Evolutionary conservation across 2,113 vertebrate species (phyloP), one percentile per base, ranked within the genome.

Genomic region (Psophia crepitans): DNA sequence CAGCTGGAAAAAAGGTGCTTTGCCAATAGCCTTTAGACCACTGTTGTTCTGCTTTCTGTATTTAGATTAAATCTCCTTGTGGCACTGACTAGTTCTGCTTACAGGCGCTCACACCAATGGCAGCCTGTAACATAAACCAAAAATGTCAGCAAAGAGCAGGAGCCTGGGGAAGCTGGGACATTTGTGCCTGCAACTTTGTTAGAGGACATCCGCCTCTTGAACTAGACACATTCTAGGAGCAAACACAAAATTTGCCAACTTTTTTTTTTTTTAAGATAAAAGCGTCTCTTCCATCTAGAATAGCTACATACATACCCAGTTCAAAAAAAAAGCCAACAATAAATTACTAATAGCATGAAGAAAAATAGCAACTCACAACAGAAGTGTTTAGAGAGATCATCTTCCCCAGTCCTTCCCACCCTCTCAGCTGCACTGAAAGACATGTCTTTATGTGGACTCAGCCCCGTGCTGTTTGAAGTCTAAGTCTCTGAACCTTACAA

Each of bases 1-100:
- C 76, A 94, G 89, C 69, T 87, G 84, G 87, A 87, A 84, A 84
- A 73, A 94, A 77, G 49, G 63, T 35, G 86, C 33, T 90, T 86
- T 33, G 56, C 54, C 87, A 91, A 41, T 18, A 87, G 53, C 39
- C 65, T 87, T 78, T 26, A 65, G 26, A 23, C 51, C 10, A 20
- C 81, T 56, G 16, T 68, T 56, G 16, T 68, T 71, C 73, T 54
- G 49, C 73, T 81, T 44, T 76, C 57, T 64, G 39, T 61, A 60
- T 46, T 69, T 39, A 73, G 27, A 63, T 60, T 80, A 48, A 92
- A 61, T 53, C 24, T 92, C 48, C 73, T 63, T 35, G 21, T 35
- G 30, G 51, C 48, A 66, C 73, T 77, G 68, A 63, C 48, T 43
- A 32, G n/a, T 53, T 68, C 30, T 53, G 27, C n/a, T 68, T 60